Evolutionary conservation across 2,797 vertebrate species (phyloP).

Genomic region (Rhinogobio ventralis): DNA sequence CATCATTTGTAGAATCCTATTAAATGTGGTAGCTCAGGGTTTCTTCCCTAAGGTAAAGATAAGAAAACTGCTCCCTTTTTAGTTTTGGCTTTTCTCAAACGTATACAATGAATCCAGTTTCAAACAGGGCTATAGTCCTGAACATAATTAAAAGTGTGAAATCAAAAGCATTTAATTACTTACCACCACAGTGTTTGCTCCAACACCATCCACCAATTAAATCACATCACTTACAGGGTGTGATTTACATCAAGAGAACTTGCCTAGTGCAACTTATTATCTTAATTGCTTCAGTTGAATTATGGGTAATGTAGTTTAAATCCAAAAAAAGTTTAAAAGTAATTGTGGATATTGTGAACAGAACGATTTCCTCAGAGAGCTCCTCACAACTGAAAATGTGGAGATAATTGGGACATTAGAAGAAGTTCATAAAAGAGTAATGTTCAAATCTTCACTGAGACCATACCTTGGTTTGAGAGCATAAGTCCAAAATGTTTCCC

Average conservation of each 20-base stretch:
- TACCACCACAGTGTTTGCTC: background rate
- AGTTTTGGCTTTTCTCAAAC: background rate
- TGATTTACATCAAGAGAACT: conserved; percentile 13
- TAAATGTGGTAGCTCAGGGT: background rate
- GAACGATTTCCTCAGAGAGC: background rate
- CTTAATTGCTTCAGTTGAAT: conserved; percentile 20
- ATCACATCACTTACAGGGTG: conserved; percentile 10
- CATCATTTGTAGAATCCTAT: conserved; percentile 15
- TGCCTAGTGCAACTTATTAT: conserved; percentile 1
- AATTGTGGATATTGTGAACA: conserved; percentile 13
- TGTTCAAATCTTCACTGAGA: background rate
- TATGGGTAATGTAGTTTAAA: conserved; percentile 38
- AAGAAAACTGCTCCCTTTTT: conserved; percentile 8
- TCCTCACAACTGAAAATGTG: background rate
- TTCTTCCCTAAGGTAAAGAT: background rate
- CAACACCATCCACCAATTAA: background rate
- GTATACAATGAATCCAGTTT: background rate
- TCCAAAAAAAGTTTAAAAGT: background rate
- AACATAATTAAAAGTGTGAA: conserved; percentile 8
- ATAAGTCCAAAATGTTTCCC: background rate
- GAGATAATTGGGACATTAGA: background rate
- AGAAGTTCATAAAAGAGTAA: background rate
- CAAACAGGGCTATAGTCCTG: background rate
- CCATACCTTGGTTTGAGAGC: conserved; percentile 1
- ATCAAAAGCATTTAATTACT: conserved; percentile 7